These are phyloP conservation scores for Cyphomyrus plagiostoma DNA, from an alignment of 2,113 vertebrate species.

Conservation along the genomic window DNA sequence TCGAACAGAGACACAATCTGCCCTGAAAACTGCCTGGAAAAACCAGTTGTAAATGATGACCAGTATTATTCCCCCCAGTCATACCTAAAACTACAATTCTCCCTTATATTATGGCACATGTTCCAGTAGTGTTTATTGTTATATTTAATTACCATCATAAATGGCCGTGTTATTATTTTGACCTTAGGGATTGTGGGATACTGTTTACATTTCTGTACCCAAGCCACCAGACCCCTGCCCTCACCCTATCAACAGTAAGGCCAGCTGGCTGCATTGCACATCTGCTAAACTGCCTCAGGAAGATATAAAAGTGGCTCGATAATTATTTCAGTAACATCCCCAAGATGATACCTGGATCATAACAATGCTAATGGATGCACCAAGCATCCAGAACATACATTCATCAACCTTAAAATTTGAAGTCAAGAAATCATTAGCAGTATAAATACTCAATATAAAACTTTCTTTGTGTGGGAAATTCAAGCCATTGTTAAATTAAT, in stretches of 20 bases:
- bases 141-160: not conserved
- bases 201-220: not conserved
- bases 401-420: not conserved
- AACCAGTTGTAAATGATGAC: not conserved
- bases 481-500: not conserved
- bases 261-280: not conserved
- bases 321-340: conserved; percentile 3
- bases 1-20: not conserved
- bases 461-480: not conserved
- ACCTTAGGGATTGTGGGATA: not conserved
- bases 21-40: not conserved
- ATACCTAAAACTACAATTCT: not conserved
- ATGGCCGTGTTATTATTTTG: not conserved
- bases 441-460: not conserved
- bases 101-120: not conserved
- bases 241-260: not conserved
- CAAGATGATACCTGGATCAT: not conserved
- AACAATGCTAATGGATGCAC: not conserved
- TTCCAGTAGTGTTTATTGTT: not conserved
- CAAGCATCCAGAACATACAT: not conserved
- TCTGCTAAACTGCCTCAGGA: not conserved
- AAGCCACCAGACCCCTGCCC: not conserved
- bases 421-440: not conserved
- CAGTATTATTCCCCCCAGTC: not conserved
- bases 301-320: not conserved